Base-by-base conservation (phyloP, 2,797 vertebrate genomes). In the Pterois miles region DNA sequence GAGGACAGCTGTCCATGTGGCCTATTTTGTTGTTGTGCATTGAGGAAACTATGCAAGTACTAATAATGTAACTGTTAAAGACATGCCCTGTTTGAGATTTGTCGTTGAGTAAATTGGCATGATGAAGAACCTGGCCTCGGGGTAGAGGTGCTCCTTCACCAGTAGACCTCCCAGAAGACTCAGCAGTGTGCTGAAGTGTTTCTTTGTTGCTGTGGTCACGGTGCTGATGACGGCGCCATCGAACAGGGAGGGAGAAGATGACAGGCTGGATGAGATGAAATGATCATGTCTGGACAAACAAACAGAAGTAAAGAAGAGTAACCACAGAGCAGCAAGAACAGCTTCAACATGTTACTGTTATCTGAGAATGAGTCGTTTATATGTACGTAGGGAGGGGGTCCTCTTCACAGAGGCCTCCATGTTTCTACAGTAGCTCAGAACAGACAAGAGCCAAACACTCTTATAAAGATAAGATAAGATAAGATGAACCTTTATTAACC, bases 211-310 rank as follows among this genome's bases (percentile, higher is more conserved):
- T 65, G 98, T 99, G 81, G 98, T 99, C 70, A 99, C 98, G 1
- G 98, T 99, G 90, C 98, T 99, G 93, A 99, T 99, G 86, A 99
- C 98, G 0, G 98, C 98, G 10, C 97, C 98, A 13, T 99, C 98
- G 70, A 99, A 99, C 63, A 99, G 93, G 5, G 98, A 98, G 10
- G 98, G 98, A 38, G 98, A 99, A 0, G 98, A 99, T 13, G 98
- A 99, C 82, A 99, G 96, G 91, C 98, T 99, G 91, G 98, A 99
- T 63, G 98, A 99, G 93, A 99, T 99, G 91, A 99, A 99, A 88
- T 99, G 98, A 78, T 99, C 98, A 0, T 99, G 98, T 85, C 98
- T 99, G 74, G 31, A 74, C 1, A 57, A 53, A 50, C 1, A 74
- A 31, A 74, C 3, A 71, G 27, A 83, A 12, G 50, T 82, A 64